Conservation (phyloP, 2,113 vertebrate genomes). For the Typhlomys cinereus region DNA sequence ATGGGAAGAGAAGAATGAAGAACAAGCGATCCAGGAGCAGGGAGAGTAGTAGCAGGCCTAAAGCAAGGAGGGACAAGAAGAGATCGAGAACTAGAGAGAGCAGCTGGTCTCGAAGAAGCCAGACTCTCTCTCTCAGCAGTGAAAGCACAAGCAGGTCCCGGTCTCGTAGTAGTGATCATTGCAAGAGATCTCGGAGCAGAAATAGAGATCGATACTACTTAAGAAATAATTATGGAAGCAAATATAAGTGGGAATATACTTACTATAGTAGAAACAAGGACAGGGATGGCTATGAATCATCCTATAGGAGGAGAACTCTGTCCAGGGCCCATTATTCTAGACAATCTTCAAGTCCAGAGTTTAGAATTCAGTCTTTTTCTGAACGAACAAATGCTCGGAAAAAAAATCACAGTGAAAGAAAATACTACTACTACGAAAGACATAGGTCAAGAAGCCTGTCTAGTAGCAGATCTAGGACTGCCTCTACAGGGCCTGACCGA, state of each 20-base stretch:
- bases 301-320: slow-evolving; percentile 82
- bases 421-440: slow-evolving; percentile 83
- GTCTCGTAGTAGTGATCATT: slow-evolving; percentile 84
- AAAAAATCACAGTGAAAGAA: slow-evolving; percentile 85
- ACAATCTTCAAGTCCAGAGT: slow-evolving; percentile 84
- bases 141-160: slow-evolving; percentile 85
- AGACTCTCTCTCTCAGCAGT: slow-evolving; percentile 81
- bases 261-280: slow-evolving; percentile 85
- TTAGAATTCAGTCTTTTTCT: slow-evolving; percentile 82
- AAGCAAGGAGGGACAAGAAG: slow-evolving; percentile 81
- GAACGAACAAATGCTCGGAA: slow-evolving; percentile 82
- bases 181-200: slow-evolving; percentile 84
- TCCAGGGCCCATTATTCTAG: slow-evolving; percentile 84
- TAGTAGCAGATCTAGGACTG: slow-evolving; percentile 85
- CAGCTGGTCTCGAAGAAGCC: slow-evolving; percentile 84
- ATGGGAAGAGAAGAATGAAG: slow-evolving; percentile 77
- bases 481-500: slow-evolving; percentile 81
- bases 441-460: slow-evolving; percentile 88
- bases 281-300: slow-evolving; percentile 82
- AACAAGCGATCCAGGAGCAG: slow-evolving; percentile 84
- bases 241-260: slow-evolving; percentile 85
- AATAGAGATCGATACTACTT: slow-evolving; percentile 83
- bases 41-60: slow-evolving; percentile 83
- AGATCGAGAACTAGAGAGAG: slow-evolving; percentile 83
- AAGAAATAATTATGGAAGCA: slow-evolving; percentile 82